These are phyloP conservation scores for Fulica atra DNA, from an alignment of 2,113 vertebrate genomes.

Conservation along the genomic window DNA sequence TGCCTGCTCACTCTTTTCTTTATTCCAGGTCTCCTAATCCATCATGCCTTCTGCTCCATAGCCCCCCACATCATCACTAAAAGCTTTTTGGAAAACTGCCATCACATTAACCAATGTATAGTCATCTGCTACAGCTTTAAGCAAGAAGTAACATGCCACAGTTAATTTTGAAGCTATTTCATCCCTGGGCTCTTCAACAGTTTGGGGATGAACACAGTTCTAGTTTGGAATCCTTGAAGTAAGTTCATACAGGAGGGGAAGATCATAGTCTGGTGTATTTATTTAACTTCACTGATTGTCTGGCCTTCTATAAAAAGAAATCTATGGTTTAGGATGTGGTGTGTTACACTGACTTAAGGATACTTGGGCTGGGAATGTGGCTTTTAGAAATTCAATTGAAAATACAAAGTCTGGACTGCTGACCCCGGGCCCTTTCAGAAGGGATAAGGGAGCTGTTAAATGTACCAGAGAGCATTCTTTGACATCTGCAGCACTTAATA, in stretches of 20 bases:
- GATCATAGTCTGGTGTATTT: not conserved
- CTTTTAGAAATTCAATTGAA: not conserved
- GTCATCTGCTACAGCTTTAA: not conserved
- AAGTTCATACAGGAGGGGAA: not conserved
- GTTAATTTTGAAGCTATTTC: not conserved
- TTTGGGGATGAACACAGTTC: not conserved
- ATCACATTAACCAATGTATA: not conserved
- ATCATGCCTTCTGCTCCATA: rapidly evolving
- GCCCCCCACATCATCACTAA: not conserved
- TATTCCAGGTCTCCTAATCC: not conserved
- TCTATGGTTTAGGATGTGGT: not conserved
- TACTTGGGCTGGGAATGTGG: not conserved
- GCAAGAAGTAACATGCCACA: not conserved
- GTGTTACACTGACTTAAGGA: not conserved
- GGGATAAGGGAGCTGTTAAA: not conserved
- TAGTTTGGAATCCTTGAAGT: not conserved
- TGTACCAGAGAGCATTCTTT: not conserved
- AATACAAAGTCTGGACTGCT: not conserved
- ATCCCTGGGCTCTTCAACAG: not conserved
- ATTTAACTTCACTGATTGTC: not conserved
- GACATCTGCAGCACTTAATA: not conserved
- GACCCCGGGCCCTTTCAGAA: not conserved
- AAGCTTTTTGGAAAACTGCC: not conserved
- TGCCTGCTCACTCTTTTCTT: not conserved
- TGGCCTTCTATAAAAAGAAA: not conserved